Conservation (phyloP, 1,140 invertebrate genomes). For the Matsumurasca onukii region DNA sequence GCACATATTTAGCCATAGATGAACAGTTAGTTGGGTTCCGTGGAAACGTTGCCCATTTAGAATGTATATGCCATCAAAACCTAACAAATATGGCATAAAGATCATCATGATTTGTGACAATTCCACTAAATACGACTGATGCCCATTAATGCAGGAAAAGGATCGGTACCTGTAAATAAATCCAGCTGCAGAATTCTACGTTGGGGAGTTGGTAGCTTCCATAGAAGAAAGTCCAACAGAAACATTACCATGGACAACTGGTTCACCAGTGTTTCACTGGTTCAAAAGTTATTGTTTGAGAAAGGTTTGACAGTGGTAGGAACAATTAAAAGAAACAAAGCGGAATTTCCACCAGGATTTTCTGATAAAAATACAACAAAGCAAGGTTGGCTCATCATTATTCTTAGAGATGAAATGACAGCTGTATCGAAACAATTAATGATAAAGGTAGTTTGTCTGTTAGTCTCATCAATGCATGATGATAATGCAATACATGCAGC, state of each 20-base stretch:
- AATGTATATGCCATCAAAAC: slow-evolving; percentile 48
- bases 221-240: slow-evolving; percentile 41
- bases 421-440: slow-evolving; percentile 36
- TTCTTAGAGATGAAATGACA: slow-evolving; percentile 37
- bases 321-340: slow-evolving; percentile 44
- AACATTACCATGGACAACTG: slow-evolving; percentile 46
- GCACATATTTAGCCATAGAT: slow-evolving; percentile 44
- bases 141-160: slow-evolving; percentile 47
- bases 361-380: slow-evolving; percentile 21
- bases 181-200: slow-evolving; percentile 15
- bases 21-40: slow-evolving; percentile 48
- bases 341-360: slow-evolving; percentile 35
- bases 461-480: slow-evolving; percentile 36
- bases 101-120: slow-evolving; percentile 46
- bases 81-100: slow-evolving; percentile 47
- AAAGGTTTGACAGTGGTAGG: slow-evolving; percentile 41
- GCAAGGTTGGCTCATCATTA: slow-evolving; percentile 17
- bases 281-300: slow-evolving; percentile 34
- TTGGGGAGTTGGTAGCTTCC: background rate
- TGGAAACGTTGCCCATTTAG: slow-evolving; percentile 46
- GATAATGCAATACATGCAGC: slow-evolving; percentile 25
- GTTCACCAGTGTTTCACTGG: slow-evolving; percentile 42
- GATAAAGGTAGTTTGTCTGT: slow-evolving; percentile 34
- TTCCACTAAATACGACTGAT: slow-evolving; percentile 44
- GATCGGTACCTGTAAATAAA: slow-evolving; percentile 28